Conservation (phyloP, 2,113 vertebrate genomes). For the Zingel zingel region DNA sequence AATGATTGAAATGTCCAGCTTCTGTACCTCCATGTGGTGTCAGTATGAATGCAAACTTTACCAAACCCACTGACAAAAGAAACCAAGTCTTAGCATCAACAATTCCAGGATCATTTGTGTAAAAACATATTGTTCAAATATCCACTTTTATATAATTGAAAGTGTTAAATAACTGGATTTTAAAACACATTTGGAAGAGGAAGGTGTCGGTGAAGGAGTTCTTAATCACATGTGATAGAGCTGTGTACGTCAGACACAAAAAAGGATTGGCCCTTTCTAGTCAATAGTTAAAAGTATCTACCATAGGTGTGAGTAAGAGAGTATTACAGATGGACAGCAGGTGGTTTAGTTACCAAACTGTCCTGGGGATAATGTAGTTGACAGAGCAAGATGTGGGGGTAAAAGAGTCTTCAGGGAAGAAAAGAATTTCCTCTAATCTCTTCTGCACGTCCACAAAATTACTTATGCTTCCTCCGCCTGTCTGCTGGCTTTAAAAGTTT, state of each 20-base stretch:
- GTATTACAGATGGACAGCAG: neutral
- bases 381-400: constrained; percentile 22
- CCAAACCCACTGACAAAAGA: too few species aligned
- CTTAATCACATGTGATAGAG: too few species aligned
- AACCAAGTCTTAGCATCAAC: neutral
- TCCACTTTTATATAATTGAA: neutral
- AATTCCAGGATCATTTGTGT: neutral
- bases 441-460: constrained; percentile 51
- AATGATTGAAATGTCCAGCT: neutral
- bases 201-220: neutral
- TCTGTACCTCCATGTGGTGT: neutral
- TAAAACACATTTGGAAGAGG: neutral
- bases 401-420: constrained; percentile 6
- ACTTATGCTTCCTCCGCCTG: constrained; percentile 52
- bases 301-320: constrained; percentile 12
- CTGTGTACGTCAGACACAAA: neutral
- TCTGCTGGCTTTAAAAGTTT: neutral
- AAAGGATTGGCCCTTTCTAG: neutral
- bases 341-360: neutral
- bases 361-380: neutral
- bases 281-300: neutral
- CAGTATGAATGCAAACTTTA: neutral
- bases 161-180: neutral
- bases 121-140: neutral
- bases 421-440: constrained; percentile 45